Conservation (phyloP, 2,113 vertebrate genomes). For the Corythornis cristatus region DNA sequence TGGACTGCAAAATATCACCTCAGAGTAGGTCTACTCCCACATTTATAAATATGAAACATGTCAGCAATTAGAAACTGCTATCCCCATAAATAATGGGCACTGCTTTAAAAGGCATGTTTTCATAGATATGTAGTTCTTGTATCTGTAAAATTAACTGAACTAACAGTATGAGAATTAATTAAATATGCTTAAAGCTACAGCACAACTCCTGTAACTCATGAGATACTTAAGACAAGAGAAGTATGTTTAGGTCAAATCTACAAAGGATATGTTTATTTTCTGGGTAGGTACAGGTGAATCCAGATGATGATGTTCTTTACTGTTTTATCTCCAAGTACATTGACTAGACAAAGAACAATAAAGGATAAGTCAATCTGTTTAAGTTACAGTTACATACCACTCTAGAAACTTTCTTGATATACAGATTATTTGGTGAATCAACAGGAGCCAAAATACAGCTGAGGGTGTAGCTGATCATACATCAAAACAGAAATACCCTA, state of each 20-base stretch:
- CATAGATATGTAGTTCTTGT: background rate
- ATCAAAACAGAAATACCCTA: background rate
- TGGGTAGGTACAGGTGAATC: background rate
- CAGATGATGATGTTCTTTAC: background rate
- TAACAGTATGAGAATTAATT: background rate
- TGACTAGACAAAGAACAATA: background rate
- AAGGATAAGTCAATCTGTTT: background rate
- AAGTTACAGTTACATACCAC: background rate
- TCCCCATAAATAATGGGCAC: background rate
- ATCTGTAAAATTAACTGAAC: background rate
- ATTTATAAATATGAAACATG: background rate
- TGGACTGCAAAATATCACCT: background rate
- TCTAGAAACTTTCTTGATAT: background rate
- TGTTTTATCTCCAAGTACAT: background rate
- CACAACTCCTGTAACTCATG: background rate
- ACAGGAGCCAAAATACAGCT: background rate
- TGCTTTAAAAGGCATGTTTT: background rate
- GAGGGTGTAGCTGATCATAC: background rate
- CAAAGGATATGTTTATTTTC: conserved; percentile 25
- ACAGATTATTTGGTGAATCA: background rate
- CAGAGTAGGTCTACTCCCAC: background rate
- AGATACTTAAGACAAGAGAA: background rate
- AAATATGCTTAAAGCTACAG: background rate
- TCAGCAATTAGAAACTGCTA: background rate
- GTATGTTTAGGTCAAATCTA: background rate